Evolutionary conservation across 2,797 vertebrate genomes (phyloP), one percentile per base, ranked within the genome.

Genomic region (Helicolenus hilgendorfi): DNA sequence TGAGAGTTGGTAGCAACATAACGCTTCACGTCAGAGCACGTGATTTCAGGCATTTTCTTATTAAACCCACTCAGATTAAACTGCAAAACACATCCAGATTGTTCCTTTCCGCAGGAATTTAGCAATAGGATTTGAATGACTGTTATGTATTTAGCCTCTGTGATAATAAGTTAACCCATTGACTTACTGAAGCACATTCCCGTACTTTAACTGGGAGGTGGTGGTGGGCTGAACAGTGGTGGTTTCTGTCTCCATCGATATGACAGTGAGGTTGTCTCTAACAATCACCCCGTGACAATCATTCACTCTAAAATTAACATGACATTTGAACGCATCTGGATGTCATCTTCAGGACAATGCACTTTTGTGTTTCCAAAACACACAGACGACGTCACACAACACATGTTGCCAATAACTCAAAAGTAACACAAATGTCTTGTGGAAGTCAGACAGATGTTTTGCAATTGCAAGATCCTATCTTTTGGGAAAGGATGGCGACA

Each of bases 111-210:
- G 36, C 41, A 73, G 45, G 75, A 76, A 64, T 7, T 56, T 20
- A 53, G 70, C 31, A 60, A 45, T 53, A 77, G 26, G 22, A 53
- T 33, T 77, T 72, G 49, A 87, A 85, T 76, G 71, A 65, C 33
- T 74, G 65, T 79, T 45, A 76, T 67, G 56, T 58, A 83, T 91
- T 84, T 64, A 38, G 75, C 60, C 45, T 65, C 1, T 36, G 58
- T 29, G 70, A 79, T 81, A 84, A 80, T 67, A 71, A 68, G 65
- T 86, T 74, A 80, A 79, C 55, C 72, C 45, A 14, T n/a, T 75
- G 73, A 72, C 79, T 15, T 22, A 79, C 59, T 72, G 59, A 73
- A 70, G 53, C 84, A 75, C 77, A 90, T 94, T 91, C 81, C 75
- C 31, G 53, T 36, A 53, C 53, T 85, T 74, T 77, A 84, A 86